Percentiles rank a stretch among this genome's conserved stretches.
phyloP scores from a whole-genome alignment of 2,888 invertebrate species.

The Temnothorax rugatulus region DNA sequence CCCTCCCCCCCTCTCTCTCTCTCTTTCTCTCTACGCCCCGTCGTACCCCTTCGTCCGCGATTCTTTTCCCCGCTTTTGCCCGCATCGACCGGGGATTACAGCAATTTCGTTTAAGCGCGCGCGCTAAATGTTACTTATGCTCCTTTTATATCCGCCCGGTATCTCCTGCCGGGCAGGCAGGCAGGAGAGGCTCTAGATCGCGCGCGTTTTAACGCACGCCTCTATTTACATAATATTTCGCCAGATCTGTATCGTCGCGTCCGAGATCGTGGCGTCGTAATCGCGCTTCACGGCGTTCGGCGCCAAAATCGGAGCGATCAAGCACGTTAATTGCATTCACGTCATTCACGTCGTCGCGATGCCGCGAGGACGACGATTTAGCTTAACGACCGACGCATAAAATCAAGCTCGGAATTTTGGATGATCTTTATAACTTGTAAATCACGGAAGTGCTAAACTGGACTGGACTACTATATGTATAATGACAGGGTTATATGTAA shows the following conservation, averaged over 20 bases:
- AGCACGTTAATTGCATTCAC: slow-evolving; percentile 25
- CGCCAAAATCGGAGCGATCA: slow-evolving; percentile 63
- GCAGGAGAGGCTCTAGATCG: slow-evolving; percentile 62
- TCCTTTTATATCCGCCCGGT: slow-evolving; percentile 75
- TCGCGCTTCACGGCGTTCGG: slow-evolving; percentile 30
- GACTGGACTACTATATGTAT: not conserved
- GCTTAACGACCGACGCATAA: slow-evolving; percentile 10
- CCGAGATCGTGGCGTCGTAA: slow-evolving; percentile 52
- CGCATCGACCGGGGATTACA: slow-evolving; percentile 79
- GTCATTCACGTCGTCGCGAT: slow-evolving; percentile 21
- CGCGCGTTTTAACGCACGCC: slow-evolving; percentile 73
- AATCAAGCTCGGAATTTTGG: not conserved
- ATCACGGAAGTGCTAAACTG: not conserved
- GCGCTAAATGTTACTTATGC: slow-evolving; percentile 83
- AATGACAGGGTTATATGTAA: not conserved
- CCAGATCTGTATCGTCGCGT: slow-evolving; percentile 69
- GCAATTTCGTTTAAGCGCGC: slow-evolving; percentile 84
- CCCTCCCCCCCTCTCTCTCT: slow-evolving; percentile 14
- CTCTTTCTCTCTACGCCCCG: slow-evolving; percentile 14
- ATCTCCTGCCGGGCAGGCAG: slow-evolving; percentile 68
- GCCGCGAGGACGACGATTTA: not conserved
- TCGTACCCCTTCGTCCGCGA: slow-evolving; percentile 9
- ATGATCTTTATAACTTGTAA: not conserved
- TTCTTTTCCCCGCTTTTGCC: slow-evolving; percentile 59
- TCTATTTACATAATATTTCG: slow-evolving; percentile 84